A percentile compares a stretch with the other conserved stretches of the same genome.
Conservation (phyloP, 1,140 invertebrate genomes). For the Luehdorfia chinensis region DNA sequence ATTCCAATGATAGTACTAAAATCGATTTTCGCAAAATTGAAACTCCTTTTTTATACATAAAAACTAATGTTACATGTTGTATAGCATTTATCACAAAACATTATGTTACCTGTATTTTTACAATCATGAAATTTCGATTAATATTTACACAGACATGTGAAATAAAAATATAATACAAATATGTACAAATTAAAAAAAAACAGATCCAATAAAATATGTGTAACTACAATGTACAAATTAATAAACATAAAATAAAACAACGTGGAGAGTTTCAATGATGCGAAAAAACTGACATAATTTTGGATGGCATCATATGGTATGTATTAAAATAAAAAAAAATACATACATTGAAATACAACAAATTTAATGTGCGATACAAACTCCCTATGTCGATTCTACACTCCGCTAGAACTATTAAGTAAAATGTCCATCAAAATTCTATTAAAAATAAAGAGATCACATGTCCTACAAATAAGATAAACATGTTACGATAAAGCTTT, state of each 20-base stretch:
- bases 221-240: conserved; percentile 10
- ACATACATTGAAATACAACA: conserved; percentile 40
- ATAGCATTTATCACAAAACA: too few relatives aligned
- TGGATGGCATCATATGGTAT: conserved; percentile 44
- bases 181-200: conserved; percentile 53
- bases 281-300: conserved; percentile 29
- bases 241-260: too few relatives aligned
- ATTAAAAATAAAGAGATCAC: conserved; percentile 76
- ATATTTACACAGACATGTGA: conserved; percentile 43
- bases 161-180: conserved; percentile 46
- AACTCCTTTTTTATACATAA: background rate
- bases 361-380: conserved; percentile 54
- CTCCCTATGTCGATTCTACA: conserved; percentile 52
- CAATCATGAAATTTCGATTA: too few relatives aligned
- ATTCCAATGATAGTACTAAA: conserved; percentile 22
- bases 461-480: conserved; percentile 66
- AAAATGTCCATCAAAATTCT: conserved; percentile 75
- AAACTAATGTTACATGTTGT: background rate
- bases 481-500: conserved; percentile 68
- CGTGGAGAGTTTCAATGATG: conserved; percentile 41
- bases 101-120: too few relatives aligned
- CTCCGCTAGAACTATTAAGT: conserved; percentile 70
- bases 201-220: conserved; percentile 14
- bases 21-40: background rate
- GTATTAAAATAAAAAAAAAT: conserved; percentile 33